phyloP scores from a whole-genome alignment of 2,888 invertebrate genomes.

The Lochmaea crataegi region DNA sequence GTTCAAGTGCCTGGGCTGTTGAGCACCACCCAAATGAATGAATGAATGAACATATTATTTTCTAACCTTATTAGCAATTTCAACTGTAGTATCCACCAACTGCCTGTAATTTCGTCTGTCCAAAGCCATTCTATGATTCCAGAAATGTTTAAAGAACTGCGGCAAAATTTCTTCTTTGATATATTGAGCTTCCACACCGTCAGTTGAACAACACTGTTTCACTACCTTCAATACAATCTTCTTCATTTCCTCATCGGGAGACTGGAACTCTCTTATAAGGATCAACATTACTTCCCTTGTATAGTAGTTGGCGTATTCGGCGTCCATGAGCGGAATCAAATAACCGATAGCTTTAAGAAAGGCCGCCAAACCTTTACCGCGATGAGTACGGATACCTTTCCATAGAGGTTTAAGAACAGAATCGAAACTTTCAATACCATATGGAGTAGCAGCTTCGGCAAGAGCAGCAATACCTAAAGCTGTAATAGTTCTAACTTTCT shows the following conservation, averaged over 20 bases:
- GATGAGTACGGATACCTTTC: conserved; percentile 96
- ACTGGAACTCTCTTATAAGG: conserved; percentile 98
- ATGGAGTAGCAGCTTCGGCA: conserved; percentile 99
- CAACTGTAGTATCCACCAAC: conserved; percentile 98
- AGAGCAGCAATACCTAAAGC: conserved; percentile 96
- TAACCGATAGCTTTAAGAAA: conserved; percentile 99
- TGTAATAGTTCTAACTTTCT: conserved; percentile 98
- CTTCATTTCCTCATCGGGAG: conserved; percentile 99
- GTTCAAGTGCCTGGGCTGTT: too few relatives aligned
- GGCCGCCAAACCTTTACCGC: conserved; percentile 96
- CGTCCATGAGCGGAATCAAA: conserved; percentile 99
- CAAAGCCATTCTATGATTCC: conserved; percentile 99
- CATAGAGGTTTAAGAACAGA: conserved; percentile 98
- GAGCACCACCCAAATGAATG: too few relatives aligned
- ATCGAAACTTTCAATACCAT: conserved; percentile 99
- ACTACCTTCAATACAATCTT: conserved; percentile 99
- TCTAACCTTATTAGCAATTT: conserved; percentile 92
- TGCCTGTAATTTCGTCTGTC: conserved; percentile 98
- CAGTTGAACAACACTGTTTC: conserved; percentile 99
- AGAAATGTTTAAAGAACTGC: conserved; percentile 99
- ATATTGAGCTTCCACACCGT: conserved; percentile 99
- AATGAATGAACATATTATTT: background rate
- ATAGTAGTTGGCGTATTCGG: conserved; percentile 99
- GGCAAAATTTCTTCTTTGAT: conserved; percentile 99
- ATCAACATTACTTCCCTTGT: conserved; percentile 99